Evolutionary conservation across 1,140 invertebrate genomes (phyloP), one percentile per base, ranked within the genome.

Genomic region (Nasonia giraulti): DNA sequence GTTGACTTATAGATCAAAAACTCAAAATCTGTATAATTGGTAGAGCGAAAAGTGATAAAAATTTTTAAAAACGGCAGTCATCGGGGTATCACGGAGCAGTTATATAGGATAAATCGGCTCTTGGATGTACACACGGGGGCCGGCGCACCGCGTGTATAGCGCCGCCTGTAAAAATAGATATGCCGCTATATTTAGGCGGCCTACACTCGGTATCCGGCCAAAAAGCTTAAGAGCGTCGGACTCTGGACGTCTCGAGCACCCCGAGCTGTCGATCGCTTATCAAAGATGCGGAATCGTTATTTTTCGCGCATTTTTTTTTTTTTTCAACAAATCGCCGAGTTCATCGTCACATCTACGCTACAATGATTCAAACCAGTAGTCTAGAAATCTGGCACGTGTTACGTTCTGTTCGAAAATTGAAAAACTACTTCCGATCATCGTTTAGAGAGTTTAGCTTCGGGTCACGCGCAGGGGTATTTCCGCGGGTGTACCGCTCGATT

Each of bases 141-240:
- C 68, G 77, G 87, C 83, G 74, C 80, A 82, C 83, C 83, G 78
- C 86, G 89, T 88, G 86, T 89, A 88, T 87, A 90, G 86, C 88
- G 88, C 88, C 86, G 86, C 73, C 83, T 83, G 85, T 89, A 89
- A 89, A 92, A 92, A 92, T 93, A 93, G 92, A 92, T 90, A 90
- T 91, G 80, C 80, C 75, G 71, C 87, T 93, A 93, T 90, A 91
- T 90, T 93, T 92, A 92, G 89, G 81, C 91, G 90, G 90, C 91
- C 92, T 91, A 92, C 90, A 91, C 91, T 92, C 91, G 89, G 88
- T 91, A 91, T 92, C 91, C 90, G 89, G 90, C 89, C 88, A 90
- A 92, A 92, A 92, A 89, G 89, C 90, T 90, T 89, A 90, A 90
- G 89, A 90, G 88, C 89, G 87, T 89, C 87, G 86, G 89, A 89